Evolutionary conservation across 2,888 invertebrate species (phyloP).

Genomic region (Ferrisia virgata): DNA sequence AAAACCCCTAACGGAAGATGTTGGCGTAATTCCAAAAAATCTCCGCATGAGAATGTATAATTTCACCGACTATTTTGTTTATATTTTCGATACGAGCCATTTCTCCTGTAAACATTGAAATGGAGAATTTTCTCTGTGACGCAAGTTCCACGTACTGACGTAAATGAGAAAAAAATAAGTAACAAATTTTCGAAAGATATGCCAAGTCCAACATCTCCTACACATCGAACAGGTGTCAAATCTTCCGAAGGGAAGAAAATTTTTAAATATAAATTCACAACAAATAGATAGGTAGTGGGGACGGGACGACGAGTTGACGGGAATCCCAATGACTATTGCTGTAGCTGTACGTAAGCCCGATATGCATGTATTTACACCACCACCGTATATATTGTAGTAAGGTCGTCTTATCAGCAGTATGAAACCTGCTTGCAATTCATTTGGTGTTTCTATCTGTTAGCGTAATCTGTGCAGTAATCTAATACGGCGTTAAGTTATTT

Average conservation of each 20-base stretch:
- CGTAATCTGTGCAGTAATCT: not conserved
- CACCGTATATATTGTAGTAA: slow-evolving; percentile 29
- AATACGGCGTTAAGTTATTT: not conserved
- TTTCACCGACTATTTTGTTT: not conserved
- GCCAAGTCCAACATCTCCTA: not conserved
- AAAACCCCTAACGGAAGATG: no score
- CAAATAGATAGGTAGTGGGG: not conserved
- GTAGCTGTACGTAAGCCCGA: not conserved
- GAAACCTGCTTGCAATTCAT: slow-evolving; percentile 28
- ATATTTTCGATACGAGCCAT: not conserved
- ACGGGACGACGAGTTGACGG: not conserved
- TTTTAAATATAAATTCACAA: not conserved
- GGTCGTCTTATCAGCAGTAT: slow-evolving; percentile 42
- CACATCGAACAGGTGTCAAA: not conserved
- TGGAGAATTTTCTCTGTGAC: not conserved
- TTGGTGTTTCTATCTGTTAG: not conserved
- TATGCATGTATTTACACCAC: no score
- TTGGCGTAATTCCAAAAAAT: not conserved
- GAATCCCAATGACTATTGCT: not conserved
- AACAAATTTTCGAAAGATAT: not conserved
- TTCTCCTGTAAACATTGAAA: not conserved
- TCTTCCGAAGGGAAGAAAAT: not conserved
- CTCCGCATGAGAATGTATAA: not conserved
- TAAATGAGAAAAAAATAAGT: not conserved
- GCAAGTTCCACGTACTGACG: not conserved